Evolutionary conservation across 2,113 vertebrate species (phyloP).

Genomic region (Acrocephalus kingi): DNA sequence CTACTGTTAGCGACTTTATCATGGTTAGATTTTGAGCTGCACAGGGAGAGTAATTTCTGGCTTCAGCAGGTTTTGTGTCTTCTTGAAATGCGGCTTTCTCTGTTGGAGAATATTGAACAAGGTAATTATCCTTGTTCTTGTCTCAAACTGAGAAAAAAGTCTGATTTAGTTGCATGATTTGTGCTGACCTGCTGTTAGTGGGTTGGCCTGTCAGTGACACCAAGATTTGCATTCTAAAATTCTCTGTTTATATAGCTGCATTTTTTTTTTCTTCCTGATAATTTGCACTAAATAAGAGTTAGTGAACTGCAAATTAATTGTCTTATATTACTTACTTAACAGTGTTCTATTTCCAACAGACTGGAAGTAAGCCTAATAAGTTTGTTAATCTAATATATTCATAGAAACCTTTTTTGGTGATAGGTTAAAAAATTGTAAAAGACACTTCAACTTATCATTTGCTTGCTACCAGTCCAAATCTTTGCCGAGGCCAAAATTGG

Average conservation of each 20-base stretch:
- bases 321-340: neutral
- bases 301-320: neutral
- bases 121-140: neutral
- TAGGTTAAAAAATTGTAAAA: neutral
- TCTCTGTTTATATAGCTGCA: neutral
- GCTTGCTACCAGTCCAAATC: neutral
- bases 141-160: neutral
- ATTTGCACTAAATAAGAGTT: neutral
- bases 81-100: neutral
- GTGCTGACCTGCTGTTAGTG: neutral
- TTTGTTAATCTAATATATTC: neutral
- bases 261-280: neutral
- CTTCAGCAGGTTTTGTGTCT: neutral
- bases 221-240: neutral
- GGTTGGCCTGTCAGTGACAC: neutral
- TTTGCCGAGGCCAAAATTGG: slow-evolving; percentile 9
- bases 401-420: neutral
- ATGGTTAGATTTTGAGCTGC: neutral
- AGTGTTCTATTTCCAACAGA: neutral
- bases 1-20: neutral
- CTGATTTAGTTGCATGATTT: neutral
- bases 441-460: neutral
- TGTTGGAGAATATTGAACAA: neutral
- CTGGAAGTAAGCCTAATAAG: neutral
- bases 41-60: neutral